Evolutionary conservation across 2,797 vertebrate species (phyloP).

Genomic region (Parauchenoglanis ngamensis): DNA sequence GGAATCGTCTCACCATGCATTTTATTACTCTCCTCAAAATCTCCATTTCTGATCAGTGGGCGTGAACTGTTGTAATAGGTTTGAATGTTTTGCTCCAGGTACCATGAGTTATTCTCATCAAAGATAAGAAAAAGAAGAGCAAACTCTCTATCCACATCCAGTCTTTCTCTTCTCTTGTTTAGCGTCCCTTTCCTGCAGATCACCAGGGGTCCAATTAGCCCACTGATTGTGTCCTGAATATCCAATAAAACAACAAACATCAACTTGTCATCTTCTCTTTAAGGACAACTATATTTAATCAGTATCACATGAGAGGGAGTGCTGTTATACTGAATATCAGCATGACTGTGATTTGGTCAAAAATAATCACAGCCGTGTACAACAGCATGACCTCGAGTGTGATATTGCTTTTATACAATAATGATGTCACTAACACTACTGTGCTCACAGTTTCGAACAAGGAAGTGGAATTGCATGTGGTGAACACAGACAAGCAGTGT

Average conservation of each 20-base stretch:
- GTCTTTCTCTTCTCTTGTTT: constrained; percentile 74
- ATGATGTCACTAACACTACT: too few species aligned
- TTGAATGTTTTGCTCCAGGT: constrained; percentile 86
- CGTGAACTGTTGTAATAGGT: constrained; percentile 77
- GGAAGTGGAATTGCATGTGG: too few species aligned
- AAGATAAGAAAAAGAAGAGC: constrained; percentile 90
- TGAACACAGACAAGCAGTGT: too few species aligned
- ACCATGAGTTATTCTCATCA: constrained; percentile 94
- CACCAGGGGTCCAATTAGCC: constrained; percentile 89
- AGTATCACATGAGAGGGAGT: too few species aligned
- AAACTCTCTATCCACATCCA: constrained; percentile 85
- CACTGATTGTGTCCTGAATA: constrained; percentile 87
- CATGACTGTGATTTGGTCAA: too few species aligned
- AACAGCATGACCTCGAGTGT: too few species aligned
- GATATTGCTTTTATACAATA: too few species aligned
- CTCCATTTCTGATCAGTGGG: constrained; percentile 62
- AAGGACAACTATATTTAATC: too few species aligned
- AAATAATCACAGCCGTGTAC: too few species aligned
- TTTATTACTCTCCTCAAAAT: constrained; percentile 86
- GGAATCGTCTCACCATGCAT: constrained; percentile 81
- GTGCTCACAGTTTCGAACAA: too few species aligned
- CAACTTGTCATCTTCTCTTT: background rate
- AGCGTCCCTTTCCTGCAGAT: constrained; percentile 81
- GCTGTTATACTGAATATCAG: too few species aligned
- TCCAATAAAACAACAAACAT: background rate